Conservation (phyloP, 2,888 invertebrate species). For the Drosophila ezoana region DNA sequence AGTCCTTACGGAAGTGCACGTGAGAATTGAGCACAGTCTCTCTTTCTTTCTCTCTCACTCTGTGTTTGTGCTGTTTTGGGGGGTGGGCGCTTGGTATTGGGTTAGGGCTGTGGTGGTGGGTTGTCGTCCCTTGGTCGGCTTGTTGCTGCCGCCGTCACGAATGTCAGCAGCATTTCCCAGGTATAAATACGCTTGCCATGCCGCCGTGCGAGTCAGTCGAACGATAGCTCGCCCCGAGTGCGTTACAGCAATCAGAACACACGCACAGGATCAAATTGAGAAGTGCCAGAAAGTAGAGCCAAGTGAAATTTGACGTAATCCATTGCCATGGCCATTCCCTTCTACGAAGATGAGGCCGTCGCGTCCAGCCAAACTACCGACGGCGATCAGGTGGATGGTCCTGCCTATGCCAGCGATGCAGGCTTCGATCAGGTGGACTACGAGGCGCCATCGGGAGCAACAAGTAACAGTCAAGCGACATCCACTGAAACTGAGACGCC, state of each 20-base stretch:
- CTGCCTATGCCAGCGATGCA: constrained; percentile 30
- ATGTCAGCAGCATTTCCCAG: constrained; percentile 62
- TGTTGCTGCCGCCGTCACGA: constrained; percentile 38
- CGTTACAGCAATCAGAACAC: constrained; percentile 6
- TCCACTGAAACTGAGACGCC: constrained; percentile 20
- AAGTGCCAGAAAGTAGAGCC: background rate
- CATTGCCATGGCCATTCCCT: constrained; percentile 82
- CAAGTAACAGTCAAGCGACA: constrained; percentile 35
- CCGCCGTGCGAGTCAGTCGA: constrained; percentile 65
- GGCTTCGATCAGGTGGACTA: constrained; percentile 68
- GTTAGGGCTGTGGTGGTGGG: constrained; percentile 58
- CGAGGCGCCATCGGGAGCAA: constrained; percentile 61
- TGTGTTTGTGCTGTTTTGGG: constrained; percentile 17
- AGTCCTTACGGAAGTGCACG: constrained; percentile 50
- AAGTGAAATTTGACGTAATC: constrained; percentile 46
- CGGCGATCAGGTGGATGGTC: constrained; percentile 81
- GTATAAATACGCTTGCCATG: constrained; percentile 65
- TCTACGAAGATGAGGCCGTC: constrained; percentile 77
- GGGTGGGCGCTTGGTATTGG: constrained; percentile 51
- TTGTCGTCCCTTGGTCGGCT: constrained; percentile 40
- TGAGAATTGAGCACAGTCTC: constrained; percentile 8
- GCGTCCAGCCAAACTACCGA: constrained; percentile 47
- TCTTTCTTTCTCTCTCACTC: constrained; percentile 9
- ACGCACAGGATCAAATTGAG: constrained; percentile 14
- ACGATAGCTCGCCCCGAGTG: constrained; percentile 52